Evolutionary conservation across 2,888 invertebrate species (phyloP).

Genomic region (Agrochola lychnidis): DNA sequence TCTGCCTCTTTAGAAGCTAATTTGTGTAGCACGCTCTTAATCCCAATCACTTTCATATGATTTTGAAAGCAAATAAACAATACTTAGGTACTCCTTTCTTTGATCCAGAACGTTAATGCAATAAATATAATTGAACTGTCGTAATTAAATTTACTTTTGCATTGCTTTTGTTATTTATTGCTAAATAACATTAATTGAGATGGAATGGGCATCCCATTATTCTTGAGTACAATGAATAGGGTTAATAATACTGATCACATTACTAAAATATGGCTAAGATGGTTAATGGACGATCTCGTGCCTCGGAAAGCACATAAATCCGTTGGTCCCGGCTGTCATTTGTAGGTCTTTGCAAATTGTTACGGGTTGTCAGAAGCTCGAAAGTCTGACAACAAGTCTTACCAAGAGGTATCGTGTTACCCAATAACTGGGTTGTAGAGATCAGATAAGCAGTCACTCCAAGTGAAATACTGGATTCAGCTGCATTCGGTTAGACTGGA

Average conservation of each 20-base stretch:
- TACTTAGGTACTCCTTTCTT: slow-evolving; percentile 17
- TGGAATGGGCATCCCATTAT: slow-evolving; percentile 26
- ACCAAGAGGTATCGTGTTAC: too few species aligned
- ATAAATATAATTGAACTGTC: slow-evolving; percentile 24
- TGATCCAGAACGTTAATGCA: slow-evolving; percentile 33
- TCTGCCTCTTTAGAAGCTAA: not conserved
- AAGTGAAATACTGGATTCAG: too few species aligned
- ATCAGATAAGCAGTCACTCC: too few species aligned
- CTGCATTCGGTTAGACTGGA: too few species aligned
- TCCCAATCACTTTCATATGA: not conserved
- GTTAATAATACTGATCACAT: slow-evolving; percentile 31
- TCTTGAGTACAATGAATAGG: slow-evolving; percentile 32
- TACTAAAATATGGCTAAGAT: slow-evolving; percentile 14
- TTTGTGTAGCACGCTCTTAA: not conserved
- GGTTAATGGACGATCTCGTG: too few species aligned
- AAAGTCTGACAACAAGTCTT: too few species aligned
- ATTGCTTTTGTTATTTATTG: slow-evolving; percentile 34
- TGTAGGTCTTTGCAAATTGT: too few species aligned
- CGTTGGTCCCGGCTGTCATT: too few species aligned
- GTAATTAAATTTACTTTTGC: slow-evolving; percentile 33
- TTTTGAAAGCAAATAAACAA: not conserved
- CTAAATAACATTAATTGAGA: slow-evolving; percentile 8
- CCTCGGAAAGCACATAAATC: too few species aligned
- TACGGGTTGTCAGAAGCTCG: too few species aligned
- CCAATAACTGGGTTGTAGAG: too few species aligned